Evolutionary conservation across 2,797 vertebrate genomes (phyloP).

Genomic region (Mus minutoides): DNA sequence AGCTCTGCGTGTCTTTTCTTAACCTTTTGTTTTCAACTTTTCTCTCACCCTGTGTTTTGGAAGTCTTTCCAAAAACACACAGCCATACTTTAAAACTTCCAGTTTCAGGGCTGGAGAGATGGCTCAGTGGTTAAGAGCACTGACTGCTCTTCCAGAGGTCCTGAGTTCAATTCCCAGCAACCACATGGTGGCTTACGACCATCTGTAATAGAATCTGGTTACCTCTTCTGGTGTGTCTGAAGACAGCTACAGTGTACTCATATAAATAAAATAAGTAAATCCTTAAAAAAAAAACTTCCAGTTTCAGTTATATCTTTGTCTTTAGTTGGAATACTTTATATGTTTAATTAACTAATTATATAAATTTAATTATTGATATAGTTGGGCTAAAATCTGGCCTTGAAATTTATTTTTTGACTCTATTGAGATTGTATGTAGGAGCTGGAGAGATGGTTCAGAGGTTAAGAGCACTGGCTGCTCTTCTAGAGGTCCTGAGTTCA

Average conservation of each 20-base stretch:
- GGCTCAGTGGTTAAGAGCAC: too few species aligned
- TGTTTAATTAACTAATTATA: background rate
- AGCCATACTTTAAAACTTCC: background rate
- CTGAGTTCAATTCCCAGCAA: too few species aligned
- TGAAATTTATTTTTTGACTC: background rate
- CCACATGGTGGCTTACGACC: too few species aligned
- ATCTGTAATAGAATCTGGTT: too few species aligned
- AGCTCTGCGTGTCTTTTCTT: too few species aligned
- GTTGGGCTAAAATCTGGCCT: background rate
- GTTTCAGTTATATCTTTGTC: background rate
- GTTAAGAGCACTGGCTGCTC: background rate
- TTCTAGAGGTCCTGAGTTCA: background rate
- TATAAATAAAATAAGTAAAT: too few species aligned
- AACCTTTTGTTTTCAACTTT: background rate
- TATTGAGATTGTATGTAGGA: background rate
- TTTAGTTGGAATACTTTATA: background rate
- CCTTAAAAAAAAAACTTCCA: background rate
- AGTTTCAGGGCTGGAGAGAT: too few species aligned
- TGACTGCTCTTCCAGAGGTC: too few species aligned
- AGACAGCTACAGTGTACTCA: too few species aligned
- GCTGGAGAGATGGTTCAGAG: background rate
- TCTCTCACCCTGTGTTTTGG: background rate
- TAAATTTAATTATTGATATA: background rate
- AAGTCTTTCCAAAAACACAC: background rate
- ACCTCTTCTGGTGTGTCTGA: too few species aligned